Evolutionary conservation across 1,140 invertebrate genomes (phyloP), one percentile per base, ranked within the genome.

Genomic region (Homalodisca vitripennis): DNA sequence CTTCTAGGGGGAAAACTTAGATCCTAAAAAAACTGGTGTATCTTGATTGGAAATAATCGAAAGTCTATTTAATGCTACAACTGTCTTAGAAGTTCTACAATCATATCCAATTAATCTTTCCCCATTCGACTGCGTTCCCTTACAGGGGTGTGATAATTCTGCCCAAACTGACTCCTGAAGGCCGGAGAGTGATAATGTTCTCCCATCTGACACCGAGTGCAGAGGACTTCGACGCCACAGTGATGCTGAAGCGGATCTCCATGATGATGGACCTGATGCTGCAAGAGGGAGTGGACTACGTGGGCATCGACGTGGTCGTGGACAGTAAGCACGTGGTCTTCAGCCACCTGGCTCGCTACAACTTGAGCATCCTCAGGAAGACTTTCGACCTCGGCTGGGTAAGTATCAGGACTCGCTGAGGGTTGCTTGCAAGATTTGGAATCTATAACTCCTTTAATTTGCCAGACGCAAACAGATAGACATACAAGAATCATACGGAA

Each of bases 201-300:
- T 71, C 73, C 22, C 74, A 77, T 67, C 70, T 70, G 3, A 68
- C 70, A 24, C 27, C 31, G 22, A 51, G 41, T 17, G 67, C 69
- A 14, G 72, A 71, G 3, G 70, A 75, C 3, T 75, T 73, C 62
- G 72, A 75, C 20, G 70, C 72, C 1, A n/a, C 66, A 20, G 31
- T 70, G n/a, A 67, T 72, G 69, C 66, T 73, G 22, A 73, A 73
- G 47, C 27, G 69, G 12, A 26, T 72, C n/a, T 51, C 69, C 30
- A 76, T 78, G 74, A 69, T 73, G 60, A 29, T 72, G 12, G 73
- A 74, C 57, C 26, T 74, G 10, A 32, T 69, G 26, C 69, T 74
- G 3, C 67, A 69, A 41, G 73, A 74, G 64, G 71, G 71, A 0
- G 60, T 72, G 22, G 69, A 72, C 55, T 70, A 63, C 32, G 17